Evolutionary conservation across 1,140 invertebrate genomes (phyloP).

Genomic region (Stegodyphus dumicola): DNA sequence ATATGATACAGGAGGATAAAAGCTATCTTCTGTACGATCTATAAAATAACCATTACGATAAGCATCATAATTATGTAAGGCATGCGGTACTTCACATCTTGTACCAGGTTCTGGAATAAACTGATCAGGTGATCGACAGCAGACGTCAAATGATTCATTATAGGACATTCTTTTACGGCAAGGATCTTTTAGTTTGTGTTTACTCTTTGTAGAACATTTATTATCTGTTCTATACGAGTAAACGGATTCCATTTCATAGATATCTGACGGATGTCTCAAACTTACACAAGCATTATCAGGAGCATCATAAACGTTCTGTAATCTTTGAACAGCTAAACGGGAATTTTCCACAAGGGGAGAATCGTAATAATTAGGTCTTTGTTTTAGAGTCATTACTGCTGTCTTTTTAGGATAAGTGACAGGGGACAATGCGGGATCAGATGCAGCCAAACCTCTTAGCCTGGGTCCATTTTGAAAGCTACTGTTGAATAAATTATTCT

Average conservation of each 20-base stretch:
- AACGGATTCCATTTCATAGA: conserved; percentile 11
- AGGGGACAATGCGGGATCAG: conserved; percentile 19
- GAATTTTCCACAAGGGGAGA: conserved; percentile 6
- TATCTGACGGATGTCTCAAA: not conserved
- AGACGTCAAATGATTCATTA: not conserved
- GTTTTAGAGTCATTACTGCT: conserved; percentile 7
- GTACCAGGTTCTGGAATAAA: not conserved
- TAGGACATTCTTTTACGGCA: conserved; percentile 23
- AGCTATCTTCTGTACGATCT: not conserved
- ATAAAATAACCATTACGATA: conserved; percentile 1
- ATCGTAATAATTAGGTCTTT: conserved; percentile 4
- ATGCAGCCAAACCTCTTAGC: conserved; percentile 10
- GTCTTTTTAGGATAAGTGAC: not conserved
- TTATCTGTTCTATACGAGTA: not conserved
- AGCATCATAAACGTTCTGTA: not conserved
- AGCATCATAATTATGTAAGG: not conserved
- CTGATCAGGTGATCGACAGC: not conserved
- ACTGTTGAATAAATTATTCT: conserved; percentile 5
- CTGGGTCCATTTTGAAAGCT: conserved; percentile 1
- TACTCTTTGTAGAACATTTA: not conserved
- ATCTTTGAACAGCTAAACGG: not conserved
- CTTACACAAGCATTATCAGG: not conserved
- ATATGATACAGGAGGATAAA: conserved; percentile 3
- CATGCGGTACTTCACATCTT: not conserved
- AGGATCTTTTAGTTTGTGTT: not conserved